Evolutionary conservation across 1,140 invertebrate genomes (phyloP).

Genomic region (Dolichoris vasculosae): DNA sequence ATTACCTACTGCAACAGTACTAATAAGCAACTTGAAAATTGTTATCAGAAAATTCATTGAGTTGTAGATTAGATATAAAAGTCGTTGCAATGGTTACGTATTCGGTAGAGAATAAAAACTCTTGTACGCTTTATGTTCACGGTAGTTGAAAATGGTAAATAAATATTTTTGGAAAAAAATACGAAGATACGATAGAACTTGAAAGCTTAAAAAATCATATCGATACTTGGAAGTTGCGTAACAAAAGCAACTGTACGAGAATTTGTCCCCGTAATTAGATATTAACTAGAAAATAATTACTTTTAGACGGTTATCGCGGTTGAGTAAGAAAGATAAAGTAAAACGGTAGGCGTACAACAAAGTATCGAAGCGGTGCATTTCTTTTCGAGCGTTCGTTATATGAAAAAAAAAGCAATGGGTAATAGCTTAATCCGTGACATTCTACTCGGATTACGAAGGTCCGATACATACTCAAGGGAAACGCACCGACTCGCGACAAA

Average conservation of each 20-base stretch:
- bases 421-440: background rate
- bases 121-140: no score
- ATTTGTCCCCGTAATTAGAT: background rate
- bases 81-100: no score
- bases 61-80: no score
- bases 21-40: background rate
- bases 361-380: background rate
- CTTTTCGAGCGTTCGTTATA: background rate
- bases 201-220: background rate
- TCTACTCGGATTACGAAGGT: background rate
- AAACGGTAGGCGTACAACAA: background rate
- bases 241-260: background rate
- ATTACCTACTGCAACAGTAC: background rate
- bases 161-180: background rate
- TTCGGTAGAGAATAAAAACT: background rate
- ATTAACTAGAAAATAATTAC: background rate
- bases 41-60: no score
- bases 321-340: background rate
- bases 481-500: background rate
- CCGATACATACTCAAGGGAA: background rate
- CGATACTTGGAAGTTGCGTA: background rate
- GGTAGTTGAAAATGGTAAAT: no score
- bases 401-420: background rate
- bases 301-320: background rate
- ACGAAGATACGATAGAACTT: background rate